Evolutionary conservation across 2,888 invertebrate species (phyloP), one percentile per base, ranked within the genome.

Genomic region (Microplitis deprimator): DNA sequence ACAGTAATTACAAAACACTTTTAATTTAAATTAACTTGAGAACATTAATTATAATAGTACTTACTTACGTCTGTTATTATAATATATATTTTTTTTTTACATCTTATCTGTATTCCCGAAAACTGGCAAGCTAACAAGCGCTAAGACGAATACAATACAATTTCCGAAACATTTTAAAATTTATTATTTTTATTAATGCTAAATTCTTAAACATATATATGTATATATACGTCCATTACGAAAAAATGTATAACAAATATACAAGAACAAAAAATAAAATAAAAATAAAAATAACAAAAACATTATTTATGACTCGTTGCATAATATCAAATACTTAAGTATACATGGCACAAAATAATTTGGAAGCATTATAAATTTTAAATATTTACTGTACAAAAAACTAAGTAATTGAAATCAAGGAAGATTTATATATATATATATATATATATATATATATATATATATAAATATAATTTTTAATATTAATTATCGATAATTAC

Each of bases 1-100:
- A 75, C 75, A 74, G 68, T 74, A 60, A 74, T 74, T 74, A 74
- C 73, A 75, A 75, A 75, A 75, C 69, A 70, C 38, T 69, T 64
- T 69, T 69, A 69, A 75, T 50, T 69, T 64, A 75, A 62, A 61
- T 68, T 68, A 6, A 59, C 39, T 68, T 62, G 10, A 59, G 13
- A 50, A 29, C 4, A 29, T 50, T 8, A 50, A 50, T 50, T 50
- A 50, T 1, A 8, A 8, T 50, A 13, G 50, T 50, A n/a, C n/a
- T n/a, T n/a, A n/a, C n/a, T n/a, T n/a, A 50, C 13, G 50, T 50
- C 4, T 29, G 29, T 29, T 29, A 29, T 29, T 29, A 29, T 4
- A 29, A 29, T 29, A 29, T 29, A 29, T 29, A 2, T 60, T 74
- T 70, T 75, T 41, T 64, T 60, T 70, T 69, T 62, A 16, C 6